Base-by-base conservation (phyloP, 1,140 invertebrate species). In the Aphelenchoides besseyi region DNA sequence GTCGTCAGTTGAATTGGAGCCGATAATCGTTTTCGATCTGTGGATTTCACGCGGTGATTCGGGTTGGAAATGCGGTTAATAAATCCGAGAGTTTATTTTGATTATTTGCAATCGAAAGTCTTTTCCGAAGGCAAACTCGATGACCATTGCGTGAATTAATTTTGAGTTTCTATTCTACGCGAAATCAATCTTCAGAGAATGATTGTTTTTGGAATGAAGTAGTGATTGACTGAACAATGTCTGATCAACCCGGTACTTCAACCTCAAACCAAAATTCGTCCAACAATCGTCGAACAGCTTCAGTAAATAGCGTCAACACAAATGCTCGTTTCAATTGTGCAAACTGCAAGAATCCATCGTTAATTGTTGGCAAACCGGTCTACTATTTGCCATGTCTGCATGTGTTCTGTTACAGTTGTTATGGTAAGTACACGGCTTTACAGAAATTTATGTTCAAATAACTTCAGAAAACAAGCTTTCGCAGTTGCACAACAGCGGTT, bases 381-480 rank as follows among this genome's bases (percentile, higher is more conserved):
- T 66, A 32, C 36, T 37, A 66, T 53, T 30, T 66, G 23, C 63
- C 63, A n/a, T 66, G 63, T 30, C 63, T 66, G 12, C 63, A 66
- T 35, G n/a, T 37, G 1, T 53, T 66, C 12, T 66, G 63, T 53
- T 53, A 36, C 30, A 12, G 18, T 0, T 66, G 63, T 33, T n/a
- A 26, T 29, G 63, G 32, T 32, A 37, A 23, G 63, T 66, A 48
- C 41, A 23, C 41, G 41, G 41, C 41, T 48, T 48, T 23, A 48
- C 12, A 12, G 41, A 48, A 48, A 48, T 48, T 48, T 48, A 12
- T 23, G n/a, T 23, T 23, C 41, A 48, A 48, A 48, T 48, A n/a
- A n/a, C n/a, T n/a, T n/a, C n/a, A n/a, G n/a, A n/a, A n/a, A n/a
- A n/a, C n/a, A n/a, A n/a, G n/a, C n/a, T n/a, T n/a, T n/a, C n/a